Conservation (phyloP, 2,113 vertebrate species). For the Arizona elegans region DNA sequence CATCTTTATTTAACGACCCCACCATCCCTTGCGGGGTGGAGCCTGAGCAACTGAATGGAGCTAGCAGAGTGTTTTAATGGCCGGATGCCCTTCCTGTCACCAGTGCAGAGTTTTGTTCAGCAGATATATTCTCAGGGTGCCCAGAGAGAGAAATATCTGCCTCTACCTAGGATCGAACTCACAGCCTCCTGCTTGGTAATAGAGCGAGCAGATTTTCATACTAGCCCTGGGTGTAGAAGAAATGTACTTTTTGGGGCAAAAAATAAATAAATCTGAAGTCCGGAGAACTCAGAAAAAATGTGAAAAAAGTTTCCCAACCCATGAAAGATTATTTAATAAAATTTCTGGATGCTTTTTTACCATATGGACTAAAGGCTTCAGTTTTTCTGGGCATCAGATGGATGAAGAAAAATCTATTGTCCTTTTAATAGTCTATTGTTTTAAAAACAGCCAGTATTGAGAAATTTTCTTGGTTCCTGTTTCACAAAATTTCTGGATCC, state of each 20-base stretch:
- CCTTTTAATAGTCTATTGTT: neutral
- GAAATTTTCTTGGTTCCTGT: neutral
- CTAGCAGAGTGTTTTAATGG: too few relatives aligned
- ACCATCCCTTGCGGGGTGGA: too few relatives aligned
- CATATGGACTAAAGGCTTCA: neutral
- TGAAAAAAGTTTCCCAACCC: neutral
- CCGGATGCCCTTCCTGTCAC: too few relatives aligned
- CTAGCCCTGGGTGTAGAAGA: neutral
- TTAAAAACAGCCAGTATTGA: neutral
- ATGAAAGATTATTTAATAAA: neutral
- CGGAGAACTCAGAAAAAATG: neutral
- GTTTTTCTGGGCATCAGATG: neutral
- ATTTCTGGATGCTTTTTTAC: neutral
- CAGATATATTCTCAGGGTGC: too few relatives aligned
- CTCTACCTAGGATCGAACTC: too few relatives aligned
- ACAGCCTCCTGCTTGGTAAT: too few relatives aligned
- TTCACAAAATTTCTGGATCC: neutral
- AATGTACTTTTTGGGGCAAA: neutral
- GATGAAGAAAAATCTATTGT: neutral
- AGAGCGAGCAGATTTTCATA: neutral
- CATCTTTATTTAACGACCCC: too few relatives aligned
- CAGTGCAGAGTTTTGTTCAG: too few relatives aligned
- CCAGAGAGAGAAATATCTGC: too few relatives aligned
- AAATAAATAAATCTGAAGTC: neutral
- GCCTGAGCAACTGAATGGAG: too few relatives aligned